Conservation (phyloP, 92 coral and sea anemone species). For the Palythoa grandis region DNA sequence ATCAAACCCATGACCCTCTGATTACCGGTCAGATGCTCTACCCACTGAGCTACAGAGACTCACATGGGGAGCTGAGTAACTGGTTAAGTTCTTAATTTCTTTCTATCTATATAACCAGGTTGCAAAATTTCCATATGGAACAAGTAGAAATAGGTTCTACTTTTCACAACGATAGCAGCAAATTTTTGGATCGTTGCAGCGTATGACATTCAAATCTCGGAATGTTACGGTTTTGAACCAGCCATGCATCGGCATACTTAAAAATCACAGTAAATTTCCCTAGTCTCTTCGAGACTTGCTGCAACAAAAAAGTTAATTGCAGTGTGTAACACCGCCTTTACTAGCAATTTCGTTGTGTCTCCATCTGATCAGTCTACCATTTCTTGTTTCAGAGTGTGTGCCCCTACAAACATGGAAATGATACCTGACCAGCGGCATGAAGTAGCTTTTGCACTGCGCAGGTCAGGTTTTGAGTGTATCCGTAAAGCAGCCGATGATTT, state of each 20-base stretch:
- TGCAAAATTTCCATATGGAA: too few species aligned
- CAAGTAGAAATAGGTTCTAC: background rate
- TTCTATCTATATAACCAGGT: too few species aligned
- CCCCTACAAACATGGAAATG: conserved; percentile 40
- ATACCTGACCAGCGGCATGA: conserved; percentile 36
- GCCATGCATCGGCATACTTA: background rate
- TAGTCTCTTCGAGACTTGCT: background rate
- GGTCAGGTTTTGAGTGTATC: conserved; percentile 48
- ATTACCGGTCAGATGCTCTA: too few species aligned
- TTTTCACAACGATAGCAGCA: background rate
- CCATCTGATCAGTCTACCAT: background rate
- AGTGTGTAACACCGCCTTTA: background rate
- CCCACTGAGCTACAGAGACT: too few species aligned
- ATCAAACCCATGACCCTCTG: too few species aligned
- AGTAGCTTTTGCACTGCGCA: conserved; percentile 35
- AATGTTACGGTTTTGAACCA: background rate
- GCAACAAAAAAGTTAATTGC: too few species aligned
- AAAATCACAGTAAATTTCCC: background rate
- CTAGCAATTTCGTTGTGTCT: background rate
- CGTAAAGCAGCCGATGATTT: conserved; percentile 31
- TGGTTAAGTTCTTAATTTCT: too few species aligned
- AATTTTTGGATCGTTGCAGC: background rate
- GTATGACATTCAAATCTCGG: background rate
- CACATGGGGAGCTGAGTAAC: too few species aligned
- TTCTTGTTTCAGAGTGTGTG: conserved; percentile 38